Conservation (phyloP, 2,797 vertebrate species). For the Arctocebus calabarensis region DNA sequence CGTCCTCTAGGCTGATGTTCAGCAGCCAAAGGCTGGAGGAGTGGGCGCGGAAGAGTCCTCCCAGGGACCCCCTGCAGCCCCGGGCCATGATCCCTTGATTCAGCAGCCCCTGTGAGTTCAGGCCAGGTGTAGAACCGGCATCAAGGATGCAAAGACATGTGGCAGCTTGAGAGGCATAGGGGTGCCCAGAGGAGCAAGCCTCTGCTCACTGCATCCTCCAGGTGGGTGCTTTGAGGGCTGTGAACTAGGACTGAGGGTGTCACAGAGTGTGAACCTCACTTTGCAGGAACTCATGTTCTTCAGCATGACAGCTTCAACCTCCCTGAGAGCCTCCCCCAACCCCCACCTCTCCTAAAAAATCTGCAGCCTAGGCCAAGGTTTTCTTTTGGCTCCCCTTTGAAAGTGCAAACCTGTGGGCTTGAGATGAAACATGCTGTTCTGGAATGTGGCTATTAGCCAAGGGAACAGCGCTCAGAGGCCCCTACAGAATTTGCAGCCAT, state of each 20-base stretch:
- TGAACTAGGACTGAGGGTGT: neutral
- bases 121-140: neutral
- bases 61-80: neutral
- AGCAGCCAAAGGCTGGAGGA: neutral
- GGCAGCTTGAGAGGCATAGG: neutral
- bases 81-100: neutral
- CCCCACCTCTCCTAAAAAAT: slow-evolving; percentile 74
- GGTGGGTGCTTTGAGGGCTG: neutral
- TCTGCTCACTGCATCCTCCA: neutral
- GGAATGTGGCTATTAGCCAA: slow-evolving; percentile 80
- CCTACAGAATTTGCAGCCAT: slow-evolving; percentile 76
- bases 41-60: neutral
- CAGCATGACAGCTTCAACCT: neutral
- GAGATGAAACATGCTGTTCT: slow-evolving; percentile 85
- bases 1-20: neutral
- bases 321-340: slow-evolving; percentile 4
- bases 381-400: slow-evolving; percentile 78
- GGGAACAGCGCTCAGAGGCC: slow-evolving; percentile 72
- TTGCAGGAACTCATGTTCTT: neutral
- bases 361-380: slow-evolving; percentile 74
- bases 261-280: neutral
- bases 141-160: neutral
- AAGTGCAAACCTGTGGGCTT: slow-evolving; percentile 80
- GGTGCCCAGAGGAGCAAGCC: neutral
- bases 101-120: neutral